Evolutionary conservation across 2,797 vertebrate genomes (phyloP).

Genomic region (Hybognathus amarus): DNA sequence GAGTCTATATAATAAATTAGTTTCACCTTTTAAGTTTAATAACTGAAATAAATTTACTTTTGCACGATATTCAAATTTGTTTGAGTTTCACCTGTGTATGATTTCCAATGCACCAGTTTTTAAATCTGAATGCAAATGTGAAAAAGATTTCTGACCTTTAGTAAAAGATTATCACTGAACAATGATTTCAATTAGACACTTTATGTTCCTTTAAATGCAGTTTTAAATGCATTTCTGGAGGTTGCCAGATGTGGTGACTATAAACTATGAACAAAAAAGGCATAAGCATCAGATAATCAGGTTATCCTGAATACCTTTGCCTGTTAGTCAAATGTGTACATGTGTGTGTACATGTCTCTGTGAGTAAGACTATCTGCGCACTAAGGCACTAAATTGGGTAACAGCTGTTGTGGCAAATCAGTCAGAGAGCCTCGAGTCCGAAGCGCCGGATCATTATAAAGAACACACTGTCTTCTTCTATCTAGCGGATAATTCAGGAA

Average conservation of each 20-base stretch:
- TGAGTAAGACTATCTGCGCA: slow-evolving; percentile 51
- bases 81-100: too few relatives aligned
- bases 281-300: not conserved
- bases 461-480: not conserved
- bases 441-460: slow-evolving; percentile 55
- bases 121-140: not conserved
- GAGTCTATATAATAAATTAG: too few relatives aligned
- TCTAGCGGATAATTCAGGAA: slow-evolving; percentile 31
- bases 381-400: slow-evolving; percentile 77
- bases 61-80: too few relatives aligned
- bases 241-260: not conserved
- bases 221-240: not conserved
- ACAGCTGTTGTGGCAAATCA: slow-evolving; percentile 79
- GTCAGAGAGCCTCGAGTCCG: slow-evolving; percentile 53
- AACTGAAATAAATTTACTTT: too few relatives aligned
- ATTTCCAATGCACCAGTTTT: not conserved
- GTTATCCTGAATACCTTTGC: not conserved
- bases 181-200: not conserved
- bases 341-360: not conserved
- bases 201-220: not conserved
- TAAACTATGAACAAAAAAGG: not conserved
- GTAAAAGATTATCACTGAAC: not conserved
- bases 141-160: not conserved
- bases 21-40: too few relatives aligned
- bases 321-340: slow-evolving; percentile 1